Conservation (phyloP, 2,797 vertebrate genomes). For the Chaunax sp. region DNA sequence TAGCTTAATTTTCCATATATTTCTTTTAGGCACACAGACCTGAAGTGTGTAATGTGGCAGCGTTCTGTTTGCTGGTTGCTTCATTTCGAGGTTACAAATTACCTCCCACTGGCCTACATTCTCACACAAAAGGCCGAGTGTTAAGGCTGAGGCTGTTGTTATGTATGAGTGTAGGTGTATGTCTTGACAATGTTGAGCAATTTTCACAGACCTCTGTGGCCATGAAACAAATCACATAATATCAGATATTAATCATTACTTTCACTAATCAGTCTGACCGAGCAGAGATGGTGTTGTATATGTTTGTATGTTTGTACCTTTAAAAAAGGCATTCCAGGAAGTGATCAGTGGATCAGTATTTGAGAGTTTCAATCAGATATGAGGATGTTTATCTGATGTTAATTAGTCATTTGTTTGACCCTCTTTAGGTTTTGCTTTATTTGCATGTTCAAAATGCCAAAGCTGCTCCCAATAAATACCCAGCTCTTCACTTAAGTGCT, state of each 20-base stretch:
- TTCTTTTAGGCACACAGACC: background rate
- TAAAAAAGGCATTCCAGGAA: conserved; percentile 12
- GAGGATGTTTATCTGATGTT: too few relatives aligned
- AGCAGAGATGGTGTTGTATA: background rate
- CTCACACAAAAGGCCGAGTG: conserved; percentile 39
- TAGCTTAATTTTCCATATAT: background rate
- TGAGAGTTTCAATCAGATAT: too few relatives aligned
- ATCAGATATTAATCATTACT: background rate
- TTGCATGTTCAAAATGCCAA: too few relatives aligned
- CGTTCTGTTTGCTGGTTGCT: conserved; percentile 40
- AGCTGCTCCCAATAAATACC: too few relatives aligned
- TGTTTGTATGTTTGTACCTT: background rate
- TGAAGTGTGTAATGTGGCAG: background rate
- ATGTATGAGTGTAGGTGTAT: background rate
- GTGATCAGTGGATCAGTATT: background rate
- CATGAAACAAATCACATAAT: background rate
- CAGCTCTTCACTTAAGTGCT: too few relatives aligned
- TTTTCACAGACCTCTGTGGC: background rate
- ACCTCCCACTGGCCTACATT: conserved; percentile 52
- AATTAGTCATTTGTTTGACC: too few relatives aligned
- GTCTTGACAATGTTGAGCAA: conserved; percentile 22
- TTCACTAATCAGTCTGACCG: background rate
- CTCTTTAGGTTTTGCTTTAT: too few relatives aligned
- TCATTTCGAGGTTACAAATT: conserved; percentile 62
- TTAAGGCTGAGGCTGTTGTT: conserved; percentile 12